Evolutionary conservation across 1,140 invertebrate genomes (phyloP), one percentile per base, ranked within the genome.

Genomic region (Bombus terrestris): DNA sequence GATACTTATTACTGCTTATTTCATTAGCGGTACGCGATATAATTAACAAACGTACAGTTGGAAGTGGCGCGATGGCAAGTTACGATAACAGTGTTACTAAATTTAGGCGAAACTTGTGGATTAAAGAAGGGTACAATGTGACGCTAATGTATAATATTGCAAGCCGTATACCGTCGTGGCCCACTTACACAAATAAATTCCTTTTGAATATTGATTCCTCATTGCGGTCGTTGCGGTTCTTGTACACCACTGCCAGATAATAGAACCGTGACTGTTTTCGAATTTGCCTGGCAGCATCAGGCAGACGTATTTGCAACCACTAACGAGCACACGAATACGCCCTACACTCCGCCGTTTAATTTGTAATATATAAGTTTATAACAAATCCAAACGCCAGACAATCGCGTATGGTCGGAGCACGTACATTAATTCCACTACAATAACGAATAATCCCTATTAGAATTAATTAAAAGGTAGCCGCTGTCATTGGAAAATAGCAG

Each of bases 141-240:
- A 82, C 53, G 37, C 28, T 62, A 83, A 66, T 39, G 59, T 25
- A 32, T 15, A 41, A 79, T 81, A 39, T 39, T 53, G 32, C 64
- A 37, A 13, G 13, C 18, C 5, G 47, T 39, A 15, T 22, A 37
- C 4, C 41, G 64, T 32, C 22, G 5, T 57, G 64, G 72, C 47
- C 83, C 74, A 82, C 28, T 76, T 86, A 75, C 84, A 66, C 87
- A 69, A 64, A 72, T 81, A 83, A 83, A 86, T 88, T 81, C 66
- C 81, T 85, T 57, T 82, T 86, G 78, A 81, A 89, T 88, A 88
- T 88, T 74, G 62, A 79, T 86, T 85, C 69, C 68, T 76, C 66
- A 82, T 86, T 79, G 84, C 69, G 62, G 78, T 39, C 41, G 76
- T 81, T 64, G 72, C 66, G 74, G 68, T 78, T 62, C 74, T 43